Conservation (phyloP, 2,797 vertebrate genomes). For the Tolypeutes matacus region DNA sequence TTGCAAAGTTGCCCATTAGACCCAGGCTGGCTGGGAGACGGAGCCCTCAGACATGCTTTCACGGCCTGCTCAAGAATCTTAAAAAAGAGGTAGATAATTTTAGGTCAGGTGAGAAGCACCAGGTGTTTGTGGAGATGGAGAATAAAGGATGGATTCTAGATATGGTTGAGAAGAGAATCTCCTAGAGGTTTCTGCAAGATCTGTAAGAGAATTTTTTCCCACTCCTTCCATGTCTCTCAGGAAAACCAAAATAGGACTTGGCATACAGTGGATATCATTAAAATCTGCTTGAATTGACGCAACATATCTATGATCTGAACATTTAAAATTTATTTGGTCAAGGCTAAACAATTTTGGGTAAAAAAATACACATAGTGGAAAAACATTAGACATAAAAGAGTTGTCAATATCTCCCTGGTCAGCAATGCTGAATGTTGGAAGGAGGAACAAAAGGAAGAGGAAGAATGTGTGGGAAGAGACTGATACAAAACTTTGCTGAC, state of each 20-base stretch:
- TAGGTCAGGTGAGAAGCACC: constrained; percentile 53
- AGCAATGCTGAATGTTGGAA: constrained; percentile 40
- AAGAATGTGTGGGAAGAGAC: constrained; percentile 68
- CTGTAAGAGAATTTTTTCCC: not conserved
- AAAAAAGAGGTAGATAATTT: constrained; percentile 69
- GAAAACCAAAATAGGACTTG: not conserved
- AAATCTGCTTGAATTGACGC: constrained; percentile 15
- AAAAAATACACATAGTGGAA: constrained; percentile 53
- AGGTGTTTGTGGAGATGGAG: not conserved
- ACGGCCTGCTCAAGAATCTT: constrained; percentile 44
- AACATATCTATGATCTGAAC: not conserved
- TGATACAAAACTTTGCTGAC: constrained; percentile 67
- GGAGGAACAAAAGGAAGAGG: constrained; percentile 41
- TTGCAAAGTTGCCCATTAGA: constrained; percentile 80
- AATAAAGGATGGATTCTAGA: not conserved
- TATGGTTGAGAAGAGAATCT: not conserved
- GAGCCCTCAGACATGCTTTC: constrained; percentile 49
- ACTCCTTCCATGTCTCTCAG: not conserved
- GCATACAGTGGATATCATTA: not conserved
- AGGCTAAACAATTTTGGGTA: constrained; percentile 26
- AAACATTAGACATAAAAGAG: constrained; percentile 49
- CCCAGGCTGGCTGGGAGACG: constrained; percentile 76
- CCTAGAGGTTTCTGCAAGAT: constrained; percentile 13
- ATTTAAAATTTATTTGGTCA: constrained; percentile 61
- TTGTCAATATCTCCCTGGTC: constrained; percentile 27